Conservation (phyloP, 2,888 invertebrate species). For the Cephus rjabovi region DNA sequence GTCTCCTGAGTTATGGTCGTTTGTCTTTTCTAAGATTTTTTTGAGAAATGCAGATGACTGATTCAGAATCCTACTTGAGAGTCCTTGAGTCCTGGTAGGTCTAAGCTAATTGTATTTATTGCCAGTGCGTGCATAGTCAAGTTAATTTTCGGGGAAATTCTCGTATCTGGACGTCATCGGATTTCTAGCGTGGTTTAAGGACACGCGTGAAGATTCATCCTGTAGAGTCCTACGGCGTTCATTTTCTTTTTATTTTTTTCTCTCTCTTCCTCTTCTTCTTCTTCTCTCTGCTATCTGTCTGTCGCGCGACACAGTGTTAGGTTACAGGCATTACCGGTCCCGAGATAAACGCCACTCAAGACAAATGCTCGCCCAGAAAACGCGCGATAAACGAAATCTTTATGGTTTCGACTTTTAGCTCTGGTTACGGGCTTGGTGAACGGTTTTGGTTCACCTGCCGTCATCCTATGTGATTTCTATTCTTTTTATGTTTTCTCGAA, state of each 20-base stretch:
- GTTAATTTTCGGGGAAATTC: neutral
- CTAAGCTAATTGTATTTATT: constrained; percentile 5
- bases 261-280: constrained; percentile 15
- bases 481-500: constrained; percentile 11
- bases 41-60: neutral
- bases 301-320: constrained; percentile 51
- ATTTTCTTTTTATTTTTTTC: constrained; percentile 14
- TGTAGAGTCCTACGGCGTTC: constrained; percentile 7
- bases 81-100: neutral
- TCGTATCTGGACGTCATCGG: neutral
- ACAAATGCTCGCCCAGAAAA: constrained; percentile 53
- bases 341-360: constrained; percentile 55
- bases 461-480: constrained; percentile 6
- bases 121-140: neutral
- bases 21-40: neutral
- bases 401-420: constrained; percentile 37
- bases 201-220: constrained; percentile 21
- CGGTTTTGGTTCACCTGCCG: constrained; percentile 36
- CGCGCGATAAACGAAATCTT: constrained; percentile 51
- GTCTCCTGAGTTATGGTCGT: neutral
- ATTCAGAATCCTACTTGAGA: neutral
- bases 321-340: constrained; percentile 57
- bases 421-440: constrained; percentile 19
- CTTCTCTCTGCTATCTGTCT: constrained; percentile 45
- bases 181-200: neutral